Evolutionary conservation across 2,113 vertebrate genomes (phyloP).

Genomic region (Alaudala cheleensis): DNA sequence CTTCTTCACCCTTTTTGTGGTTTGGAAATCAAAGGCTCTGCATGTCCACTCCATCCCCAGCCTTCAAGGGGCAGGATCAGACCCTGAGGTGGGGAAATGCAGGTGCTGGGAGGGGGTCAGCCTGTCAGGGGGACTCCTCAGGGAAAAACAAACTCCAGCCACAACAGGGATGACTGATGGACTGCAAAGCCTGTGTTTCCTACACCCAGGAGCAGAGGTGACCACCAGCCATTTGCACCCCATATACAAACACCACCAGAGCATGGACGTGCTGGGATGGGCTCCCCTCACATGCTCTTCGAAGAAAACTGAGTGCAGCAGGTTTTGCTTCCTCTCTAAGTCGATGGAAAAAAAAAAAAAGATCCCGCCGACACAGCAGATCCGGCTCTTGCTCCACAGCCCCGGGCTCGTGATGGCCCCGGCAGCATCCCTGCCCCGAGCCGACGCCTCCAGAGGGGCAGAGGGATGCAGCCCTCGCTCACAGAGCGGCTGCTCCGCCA

Average conservation of each 20-base stretch:
- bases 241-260: rapidly evolving
- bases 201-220: not conserved
- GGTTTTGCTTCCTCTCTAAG: constrained; percentile 43
- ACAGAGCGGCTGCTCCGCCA: not conserved
- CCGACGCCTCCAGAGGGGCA: not conserved
- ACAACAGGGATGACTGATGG: not conserved
- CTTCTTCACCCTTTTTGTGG: not conserved
- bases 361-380: constrained; percentile 15
- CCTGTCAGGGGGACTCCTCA: too few relatives aligned
- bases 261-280: not conserved
- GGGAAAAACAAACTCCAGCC: not conserved
- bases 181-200: not conserved
- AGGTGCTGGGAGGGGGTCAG: not conserved
- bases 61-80: not conserved
- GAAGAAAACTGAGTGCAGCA: constrained; percentile 27
- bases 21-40: not conserved
- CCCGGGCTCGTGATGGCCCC: not conserved
- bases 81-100: not conserved
- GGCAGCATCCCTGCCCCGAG: not conserved
- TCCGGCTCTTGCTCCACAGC: constrained; percentile 29
- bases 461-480: not conserved
- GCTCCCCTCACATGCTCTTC: not conserved
- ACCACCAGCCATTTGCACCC: not conserved
- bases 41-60: rapidly evolving
- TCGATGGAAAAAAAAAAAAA: not conserved